These are phyloP conservation scores for Calliphora vicina DNA, from an alignment of 1,140 invertebrate species.

Conservation along the genomic window DNA sequence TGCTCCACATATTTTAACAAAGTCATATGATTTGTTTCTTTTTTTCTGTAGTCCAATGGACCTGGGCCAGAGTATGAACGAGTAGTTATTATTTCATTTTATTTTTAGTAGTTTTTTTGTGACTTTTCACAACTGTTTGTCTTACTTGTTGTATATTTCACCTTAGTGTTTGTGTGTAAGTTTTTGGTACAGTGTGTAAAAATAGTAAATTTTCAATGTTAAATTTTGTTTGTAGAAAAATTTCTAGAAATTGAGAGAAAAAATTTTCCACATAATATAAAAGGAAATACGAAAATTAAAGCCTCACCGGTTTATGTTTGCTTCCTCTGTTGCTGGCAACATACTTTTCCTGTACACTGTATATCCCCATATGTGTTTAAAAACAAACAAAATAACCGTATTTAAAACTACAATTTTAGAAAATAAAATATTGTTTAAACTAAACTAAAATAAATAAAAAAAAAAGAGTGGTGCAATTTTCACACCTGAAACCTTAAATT, in stretches of 20 bases:
- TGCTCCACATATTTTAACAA: neutral
- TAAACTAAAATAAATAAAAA: neutral
- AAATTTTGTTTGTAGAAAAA: neutral
- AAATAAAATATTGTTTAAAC: no score
- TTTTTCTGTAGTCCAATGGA: neutral
- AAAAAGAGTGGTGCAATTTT: constrained; percentile 25
- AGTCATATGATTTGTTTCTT: neutral
- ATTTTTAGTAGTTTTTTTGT: neutral
- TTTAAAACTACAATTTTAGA: no score
- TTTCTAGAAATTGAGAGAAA: no score
- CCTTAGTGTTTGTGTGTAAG: neutral
- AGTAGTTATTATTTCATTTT: neutral
- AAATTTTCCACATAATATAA: no score
- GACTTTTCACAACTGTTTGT: neutral
- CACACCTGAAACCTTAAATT: constrained; percentile 26
- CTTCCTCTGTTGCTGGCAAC: no score
- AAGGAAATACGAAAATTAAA: no score
- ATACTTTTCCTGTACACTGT: no score
- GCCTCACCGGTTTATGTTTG: no score
- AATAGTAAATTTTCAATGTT: neutral
- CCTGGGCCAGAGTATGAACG: neutral
- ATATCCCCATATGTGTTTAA: no score
- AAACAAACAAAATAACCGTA: no score
- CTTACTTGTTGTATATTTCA: neutral
- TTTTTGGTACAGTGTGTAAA: neutral